Evolutionary conservation across 2,888 invertebrate genomes (phyloP), one percentile per base, ranked within the genome.

Genomic region (Linnaemya vulpina): DNA sequence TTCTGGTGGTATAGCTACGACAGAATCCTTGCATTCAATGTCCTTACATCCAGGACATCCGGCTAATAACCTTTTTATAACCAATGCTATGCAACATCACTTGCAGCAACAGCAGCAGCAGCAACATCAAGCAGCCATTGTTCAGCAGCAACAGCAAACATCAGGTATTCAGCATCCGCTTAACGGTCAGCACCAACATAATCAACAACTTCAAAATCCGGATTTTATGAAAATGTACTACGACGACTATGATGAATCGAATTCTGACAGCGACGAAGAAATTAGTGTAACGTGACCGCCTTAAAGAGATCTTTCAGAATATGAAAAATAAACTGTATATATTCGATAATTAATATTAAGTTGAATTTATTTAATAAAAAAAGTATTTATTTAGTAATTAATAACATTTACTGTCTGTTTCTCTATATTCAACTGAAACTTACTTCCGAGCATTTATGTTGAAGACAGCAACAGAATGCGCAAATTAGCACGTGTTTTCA

Each of bases 281-380:
- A 97, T 97, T 87, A 96, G 96, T 91, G 97, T 97, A 92, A 97
- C 97, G 94, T 97, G 96, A 97, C 96, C 92, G 92, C 90, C 87
- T 89, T 89, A 88, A 89, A 70, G 20, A 53, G 43, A 53, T 49
- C n/a, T 35, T 62, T 63, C 58, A 7, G 22, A 46, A 20, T 60
- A 55, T 17, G 15, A 55, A 71, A 53, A 67, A 60, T 25, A n/a
- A 80, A 60, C 51, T 86, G 86, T 83, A 83, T 51, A 83, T 79
- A 86, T 30, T 49, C 62, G 43, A 51, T 71, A 46, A 22, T 40
- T 58, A 22, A 7, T 9, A 55, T 53, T 73, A 80, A 76, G 62
- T 63, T 70, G 17, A 70, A 7, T 63, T 76, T 53, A 75, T 43
- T 70, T 60, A 25, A n/a, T 70, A 35, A 53, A 17, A 49, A n/a